These are phyloP conservation scores for Eumeta japonica DNA, from an alignment of 1,140 invertebrate genomes.

Conservation along the genomic window DNA sequence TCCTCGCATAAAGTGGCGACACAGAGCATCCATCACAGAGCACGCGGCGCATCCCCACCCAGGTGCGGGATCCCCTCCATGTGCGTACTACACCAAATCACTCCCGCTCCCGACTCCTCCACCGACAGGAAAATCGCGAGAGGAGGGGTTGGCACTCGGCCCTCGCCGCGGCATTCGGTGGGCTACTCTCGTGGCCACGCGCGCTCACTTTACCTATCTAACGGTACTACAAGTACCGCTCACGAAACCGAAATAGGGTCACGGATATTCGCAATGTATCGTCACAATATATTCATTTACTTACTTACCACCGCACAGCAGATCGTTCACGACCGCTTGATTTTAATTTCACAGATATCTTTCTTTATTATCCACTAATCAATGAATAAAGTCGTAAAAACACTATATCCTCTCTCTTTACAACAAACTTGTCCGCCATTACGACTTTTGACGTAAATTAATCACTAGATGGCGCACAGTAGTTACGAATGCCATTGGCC, in stretches of 20 bases:
- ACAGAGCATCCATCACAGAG: slow-evolving; percentile 44
- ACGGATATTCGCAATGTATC: slow-evolving; percentile 42
- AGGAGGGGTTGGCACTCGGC: slow-evolving; percentile 51
- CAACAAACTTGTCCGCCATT: slow-evolving; percentile 52
- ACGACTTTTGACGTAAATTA: slow-evolving; percentile 36
- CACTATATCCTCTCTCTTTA: slow-evolving; percentile 29
- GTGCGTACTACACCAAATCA: slow-evolving; percentile 48
- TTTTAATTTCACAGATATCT: neutral
- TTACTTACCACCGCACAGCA: too few species aligned
- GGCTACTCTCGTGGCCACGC: slow-evolving; percentile 42
- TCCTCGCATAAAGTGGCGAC: slow-evolving; percentile 24
- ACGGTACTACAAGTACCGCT: slow-evolving; percentile 50
- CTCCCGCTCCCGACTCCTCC: slow-evolving; percentile 54
- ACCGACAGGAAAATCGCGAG: slow-evolving; percentile 50
- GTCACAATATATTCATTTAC: neutral
- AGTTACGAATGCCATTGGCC: too few species aligned
- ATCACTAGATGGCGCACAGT: slow-evolving; percentile 36
- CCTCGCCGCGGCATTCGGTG: slow-evolving; percentile 39
- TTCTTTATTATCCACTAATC: too few species aligned
- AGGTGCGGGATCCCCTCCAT: slow-evolving; percentile 55
- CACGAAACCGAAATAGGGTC: slow-evolving; percentile 45
- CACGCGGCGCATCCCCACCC: slow-evolving; percentile 54
- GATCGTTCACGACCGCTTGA: too few species aligned
- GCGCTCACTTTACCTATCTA: slow-evolving; percentile 36
- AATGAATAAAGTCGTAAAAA: too few species aligned